Conservation (phyloP, 2,888 invertebrate species). For the Acronicta aceris region DNA sequence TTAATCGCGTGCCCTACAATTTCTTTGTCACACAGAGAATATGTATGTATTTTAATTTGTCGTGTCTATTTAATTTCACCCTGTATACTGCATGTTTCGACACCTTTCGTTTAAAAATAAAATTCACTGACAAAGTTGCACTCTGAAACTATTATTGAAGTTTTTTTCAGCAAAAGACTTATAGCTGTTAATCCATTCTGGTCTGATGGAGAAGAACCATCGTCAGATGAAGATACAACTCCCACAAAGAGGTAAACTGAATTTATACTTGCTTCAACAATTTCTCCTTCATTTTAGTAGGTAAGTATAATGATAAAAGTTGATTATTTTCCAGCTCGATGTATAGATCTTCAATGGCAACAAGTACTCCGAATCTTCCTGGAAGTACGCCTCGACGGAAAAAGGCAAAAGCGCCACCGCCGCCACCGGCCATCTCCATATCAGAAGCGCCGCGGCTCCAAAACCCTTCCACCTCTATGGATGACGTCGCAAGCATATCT, state of each 20-base stretch:
- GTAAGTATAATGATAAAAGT: neutral
- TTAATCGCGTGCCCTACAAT: too few relatives aligned
- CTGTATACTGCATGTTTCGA: too few relatives aligned
- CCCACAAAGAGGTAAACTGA: constrained; percentile 69
- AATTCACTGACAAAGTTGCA: too few relatives aligned
- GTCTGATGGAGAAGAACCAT: constrained; percentile 92
- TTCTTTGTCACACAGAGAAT: too few relatives aligned
- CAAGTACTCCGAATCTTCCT: constrained; percentile 83
- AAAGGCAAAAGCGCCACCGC: constrained; percentile 91
- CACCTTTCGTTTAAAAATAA: too few relatives aligned
- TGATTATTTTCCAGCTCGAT: constrained; percentile 66
- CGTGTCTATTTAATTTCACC: too few relatives aligned
- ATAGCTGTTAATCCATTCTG: constrained; percentile 93
- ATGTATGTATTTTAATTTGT: too few relatives aligned
- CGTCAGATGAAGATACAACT: constrained; percentile 86
- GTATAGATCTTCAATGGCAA: constrained; percentile 77
- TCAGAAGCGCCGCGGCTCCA: constrained; percentile 58
- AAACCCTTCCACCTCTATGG: constrained; percentile 75
- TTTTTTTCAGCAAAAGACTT: constrained; percentile 76
- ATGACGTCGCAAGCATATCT: constrained; percentile 83
- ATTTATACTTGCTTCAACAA: neutral
- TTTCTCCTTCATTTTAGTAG: too few relatives aligned
- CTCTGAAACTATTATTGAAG: too few relatives aligned
- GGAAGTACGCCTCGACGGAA: constrained; percentile 86
- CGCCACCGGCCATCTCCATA: constrained; percentile 83